These are phyloP conservation scores for Calonectris borealis DNA, from an alignment of 2,113 vertebrate species.

Conservation along the genomic window DNA sequence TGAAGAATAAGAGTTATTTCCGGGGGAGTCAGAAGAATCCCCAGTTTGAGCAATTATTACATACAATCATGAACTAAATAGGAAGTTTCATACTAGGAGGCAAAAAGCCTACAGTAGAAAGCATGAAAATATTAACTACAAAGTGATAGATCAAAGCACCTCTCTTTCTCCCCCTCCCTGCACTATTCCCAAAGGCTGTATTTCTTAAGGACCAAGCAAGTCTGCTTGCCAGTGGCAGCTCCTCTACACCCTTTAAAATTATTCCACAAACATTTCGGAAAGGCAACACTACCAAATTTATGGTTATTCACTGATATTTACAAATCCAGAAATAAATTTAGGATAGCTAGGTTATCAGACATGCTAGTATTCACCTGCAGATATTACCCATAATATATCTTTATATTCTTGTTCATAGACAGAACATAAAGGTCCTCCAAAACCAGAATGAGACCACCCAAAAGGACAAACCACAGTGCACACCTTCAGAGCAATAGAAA, in stretches of 20 bases:
- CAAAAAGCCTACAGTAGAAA: constrained; percentile 19
- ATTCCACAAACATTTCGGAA: background rate
- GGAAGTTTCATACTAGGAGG: constrained; percentile 22
- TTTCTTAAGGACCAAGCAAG: constrained; percentile 18
- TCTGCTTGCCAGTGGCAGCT: background rate
- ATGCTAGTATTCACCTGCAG: background rate
- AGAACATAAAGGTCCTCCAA: background rate
- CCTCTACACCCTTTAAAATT: background rate
- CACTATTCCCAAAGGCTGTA: background rate
- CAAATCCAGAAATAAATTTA: background rate
- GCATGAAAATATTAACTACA: constrained; percentile 32
- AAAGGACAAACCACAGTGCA: background rate
- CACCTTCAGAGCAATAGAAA: background rate
- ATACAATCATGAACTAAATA: constrained; percentile 2
- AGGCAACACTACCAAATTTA: background rate
- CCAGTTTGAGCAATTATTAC: constrained; percentile 12
- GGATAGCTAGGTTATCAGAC: background rate
- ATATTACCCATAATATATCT: background rate
- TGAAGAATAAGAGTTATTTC: background rate
- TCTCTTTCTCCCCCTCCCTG: background rate
- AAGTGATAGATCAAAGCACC: constrained; percentile 37
- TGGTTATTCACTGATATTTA: background rate
- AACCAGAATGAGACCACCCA: background rate
- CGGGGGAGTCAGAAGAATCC: background rate
- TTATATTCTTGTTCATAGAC: background rate